Evolutionary conservation across 2,797 vertebrate species (phyloP), one percentile per base, ranked within the genome.

Genomic region (Syngnathus rostellatus): DNA sequence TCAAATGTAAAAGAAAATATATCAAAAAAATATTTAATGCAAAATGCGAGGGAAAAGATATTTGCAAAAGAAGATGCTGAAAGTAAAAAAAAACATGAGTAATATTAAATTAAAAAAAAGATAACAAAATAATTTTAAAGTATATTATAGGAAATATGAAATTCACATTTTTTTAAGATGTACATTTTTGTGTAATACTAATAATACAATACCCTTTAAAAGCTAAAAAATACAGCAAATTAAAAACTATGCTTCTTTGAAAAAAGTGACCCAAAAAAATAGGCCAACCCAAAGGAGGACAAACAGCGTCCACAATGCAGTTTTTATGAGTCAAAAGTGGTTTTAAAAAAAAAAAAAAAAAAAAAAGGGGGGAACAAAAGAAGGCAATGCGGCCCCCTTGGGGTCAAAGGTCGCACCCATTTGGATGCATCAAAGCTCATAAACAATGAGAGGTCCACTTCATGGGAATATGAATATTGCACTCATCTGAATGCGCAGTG

Each of bases 381-480:
- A n/a, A 6, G 19, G 19, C 17, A 23, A 16, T 23, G 39, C 16
- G 40, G 60, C 12, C 23, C 60, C 58, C 64, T 76, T 77, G 41
- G 0, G 60, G 64, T 75, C 65, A 70, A 68, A 74, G 62, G 60
- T 23, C 41, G 21, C 39, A 64, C 66, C 65, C 45, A 43, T 76
- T 79, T 71, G 75, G 51, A 80, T 64, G 72, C 70, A 77, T 83
- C 78, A 71, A 81, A 79, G 67, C 72, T 64, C 76, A 80, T 74
- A 81, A 85, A 87, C 83, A 84, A 82, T 82, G 85, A 85, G 72
- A 81, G 77, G 86, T 85, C 86, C 85, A 81, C 80, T 83, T 72
- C 69, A 59, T 71, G 72, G 72, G 83, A 81, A 87, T 82, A 77
- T 77, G 88, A 87, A 88, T 87, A 83, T 88, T 88, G 86, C 86